Evolutionary conservation across 2,888 invertebrate species (phyloP).

Genomic region (Noctua janthe): DNA sequence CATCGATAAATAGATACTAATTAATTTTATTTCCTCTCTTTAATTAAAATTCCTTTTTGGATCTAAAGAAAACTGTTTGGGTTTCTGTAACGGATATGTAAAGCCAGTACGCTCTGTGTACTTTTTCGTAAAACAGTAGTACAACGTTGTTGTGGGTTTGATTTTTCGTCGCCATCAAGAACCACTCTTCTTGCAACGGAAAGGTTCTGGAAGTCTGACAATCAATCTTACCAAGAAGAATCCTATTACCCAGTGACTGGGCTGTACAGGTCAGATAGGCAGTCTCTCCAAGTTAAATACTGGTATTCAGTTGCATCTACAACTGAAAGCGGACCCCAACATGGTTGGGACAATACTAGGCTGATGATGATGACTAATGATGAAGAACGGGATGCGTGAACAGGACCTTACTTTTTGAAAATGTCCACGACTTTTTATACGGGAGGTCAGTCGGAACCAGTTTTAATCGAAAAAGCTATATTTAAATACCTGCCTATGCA

Average conservation of each 20-base stretch:
- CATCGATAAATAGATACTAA: conserved; percentile 78
- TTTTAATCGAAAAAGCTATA: conserved; percentile 30
- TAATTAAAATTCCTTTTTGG: conserved; percentile 70
- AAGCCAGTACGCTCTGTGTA: conserved; percentile 11
- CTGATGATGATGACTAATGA: background rate
- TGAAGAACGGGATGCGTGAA: background rate
- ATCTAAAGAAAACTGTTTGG: conserved; percentile 55
- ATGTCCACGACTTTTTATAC: background rate
- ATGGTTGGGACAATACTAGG: background rate
- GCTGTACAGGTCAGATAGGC: background rate
- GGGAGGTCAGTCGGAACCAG: background rate
- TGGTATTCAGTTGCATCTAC: background rate
- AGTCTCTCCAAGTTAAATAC: background rate
- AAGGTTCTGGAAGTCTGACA: background rate
- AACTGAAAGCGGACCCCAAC: background rate
- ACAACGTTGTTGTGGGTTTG: background rate
- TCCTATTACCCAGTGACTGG: background rate
- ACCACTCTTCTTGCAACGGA: background rate
- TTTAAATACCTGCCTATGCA: conserved; percentile 27
- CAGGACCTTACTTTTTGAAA: background rate
- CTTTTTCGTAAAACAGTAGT: background rate
- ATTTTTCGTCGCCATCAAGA: background rate
- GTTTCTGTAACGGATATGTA: conserved; percentile 26
- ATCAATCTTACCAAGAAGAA: background rate
- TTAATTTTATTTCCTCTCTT: conserved; percentile 75